phyloP scores from a whole-genome alignment of 2,888 invertebrate species.

The Acronicta alni region DNA sequence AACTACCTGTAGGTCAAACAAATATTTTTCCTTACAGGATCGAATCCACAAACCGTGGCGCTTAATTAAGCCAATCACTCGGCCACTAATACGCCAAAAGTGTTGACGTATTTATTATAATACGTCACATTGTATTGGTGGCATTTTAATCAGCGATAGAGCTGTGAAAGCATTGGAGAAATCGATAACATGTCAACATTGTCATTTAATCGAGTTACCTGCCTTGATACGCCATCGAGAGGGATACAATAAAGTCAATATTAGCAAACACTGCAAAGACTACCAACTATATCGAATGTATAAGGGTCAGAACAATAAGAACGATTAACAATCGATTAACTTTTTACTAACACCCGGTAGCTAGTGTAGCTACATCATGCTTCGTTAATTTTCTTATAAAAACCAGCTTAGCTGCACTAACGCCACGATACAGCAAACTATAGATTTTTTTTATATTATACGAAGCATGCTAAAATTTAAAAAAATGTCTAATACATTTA shows the following conservation, averaged over 20 bases:
- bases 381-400: conserved; percentile 3
- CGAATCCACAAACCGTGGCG: too few species aligned
- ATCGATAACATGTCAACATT: not conserved
- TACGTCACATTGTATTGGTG: too few species aligned
- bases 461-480: too few species aligned
- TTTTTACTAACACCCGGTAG: conserved; percentile 2
- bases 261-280: not conserved
- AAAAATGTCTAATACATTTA: too few species aligned
- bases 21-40: too few species aligned
- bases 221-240: not conserved
- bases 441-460: too few species aligned
- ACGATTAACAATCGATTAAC: conserved; percentile 7
- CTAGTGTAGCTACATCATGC: not conserved
- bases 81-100: too few species aligned
- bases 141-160: not conserved
- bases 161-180: not conserved
- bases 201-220: not conserved
- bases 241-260: not conserved
- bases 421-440: too few species aligned
- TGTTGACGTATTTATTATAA: too few species aligned
- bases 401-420: too few species aligned
- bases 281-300: not conserved
- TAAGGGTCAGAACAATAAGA: not conserved
- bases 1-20: too few species aligned
- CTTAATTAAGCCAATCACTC: too few species aligned